phyloP scores from a whole-genome alignment of 2,888 invertebrate genomes.

The Sarcophaga subvicina region DNA sequence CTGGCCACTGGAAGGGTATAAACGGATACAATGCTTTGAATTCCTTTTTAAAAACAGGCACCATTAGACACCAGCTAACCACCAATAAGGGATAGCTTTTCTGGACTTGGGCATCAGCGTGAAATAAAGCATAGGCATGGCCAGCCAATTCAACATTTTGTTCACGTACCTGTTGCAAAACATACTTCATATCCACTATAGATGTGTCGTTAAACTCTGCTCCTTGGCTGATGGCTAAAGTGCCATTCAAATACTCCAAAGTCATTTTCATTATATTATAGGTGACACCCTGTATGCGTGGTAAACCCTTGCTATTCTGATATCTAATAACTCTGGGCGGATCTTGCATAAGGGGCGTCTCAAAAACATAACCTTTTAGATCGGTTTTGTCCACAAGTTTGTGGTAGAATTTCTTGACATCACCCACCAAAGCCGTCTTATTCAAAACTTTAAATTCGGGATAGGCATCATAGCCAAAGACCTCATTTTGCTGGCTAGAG shows the following conservation, averaged over 20 bases:
- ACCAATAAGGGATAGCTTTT: slow-evolving; percentile 76
- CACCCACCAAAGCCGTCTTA: slow-evolving; percentile 39
- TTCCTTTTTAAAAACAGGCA: slow-evolving; percentile 74
- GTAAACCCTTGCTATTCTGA: neutral
- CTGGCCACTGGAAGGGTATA: slow-evolving; percentile 73
- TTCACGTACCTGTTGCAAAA: slow-evolving; percentile 73
- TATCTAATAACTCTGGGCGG: slow-evolving; percentile 74
- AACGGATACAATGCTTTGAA: slow-evolving; percentile 75
- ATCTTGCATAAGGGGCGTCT: slow-evolving; percentile 74
- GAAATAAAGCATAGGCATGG: slow-evolving; percentile 76
- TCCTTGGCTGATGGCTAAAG: slow-evolving; percentile 67
- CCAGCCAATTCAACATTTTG: slow-evolving; percentile 72
- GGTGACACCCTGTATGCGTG: slow-evolving; percentile 62
- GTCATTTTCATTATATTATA: slow-evolving; percentile 71
- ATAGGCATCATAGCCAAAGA: slow-evolving; percentile 41
- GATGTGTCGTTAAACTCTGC: too few species aligned
- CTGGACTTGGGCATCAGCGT: slow-evolving; percentile 73
- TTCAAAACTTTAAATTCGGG: slow-evolving; percentile 36
- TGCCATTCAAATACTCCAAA: slow-evolving; percentile 72
- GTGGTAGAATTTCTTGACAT: slow-evolving; percentile 34
- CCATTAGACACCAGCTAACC: slow-evolving; percentile 78
- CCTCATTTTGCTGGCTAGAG: slow-evolving; percentile 16
- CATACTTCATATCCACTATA: slow-evolving; percentile 74
- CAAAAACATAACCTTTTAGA: slow-evolving; percentile 72
- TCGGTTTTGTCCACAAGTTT: slow-evolving; percentile 57